Percentiles rank a stretch among this genome's conserved stretches.
Evolutionary conservation across 2,113 vertebrate species (phyloP).

Genomic region (Spermophilus dauricus): DNA sequence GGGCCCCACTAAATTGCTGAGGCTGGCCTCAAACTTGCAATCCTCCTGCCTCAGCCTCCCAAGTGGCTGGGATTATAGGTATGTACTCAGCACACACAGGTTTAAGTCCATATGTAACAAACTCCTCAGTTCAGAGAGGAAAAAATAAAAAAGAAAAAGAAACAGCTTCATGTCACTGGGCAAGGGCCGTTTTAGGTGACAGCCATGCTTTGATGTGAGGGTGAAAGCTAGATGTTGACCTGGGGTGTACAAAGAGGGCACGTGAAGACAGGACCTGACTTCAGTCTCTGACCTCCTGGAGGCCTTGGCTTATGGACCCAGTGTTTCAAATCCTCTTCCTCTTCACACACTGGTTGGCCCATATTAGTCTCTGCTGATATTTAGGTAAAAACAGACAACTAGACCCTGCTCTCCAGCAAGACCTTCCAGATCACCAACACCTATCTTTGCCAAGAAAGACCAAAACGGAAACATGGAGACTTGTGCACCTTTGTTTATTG

Average conservation of each 20-base stretch:
- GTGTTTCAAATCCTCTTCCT: background rate
- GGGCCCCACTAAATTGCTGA: too few species aligned
- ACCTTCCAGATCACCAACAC: fast-evolving
- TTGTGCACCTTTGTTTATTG: fast-evolving
- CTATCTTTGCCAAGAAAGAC: fast-evolving
- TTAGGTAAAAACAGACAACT: background rate
- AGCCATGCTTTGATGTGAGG: background rate
- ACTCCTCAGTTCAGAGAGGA: fast-evolving
- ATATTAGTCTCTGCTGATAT: fast-evolving
- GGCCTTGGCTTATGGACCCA: fast-evolving
- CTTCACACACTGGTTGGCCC: fast-evolving
- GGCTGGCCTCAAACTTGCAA: too few species aligned
- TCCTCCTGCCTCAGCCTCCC: too few species aligned
- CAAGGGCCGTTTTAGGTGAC: too few species aligned
- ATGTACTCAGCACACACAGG: fast-evolving
- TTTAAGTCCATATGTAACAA: too few species aligned
- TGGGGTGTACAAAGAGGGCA: background rate
- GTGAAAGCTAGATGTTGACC: background rate
- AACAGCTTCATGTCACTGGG: background rate
- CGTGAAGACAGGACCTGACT: fast-evolving
- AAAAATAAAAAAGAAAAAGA: background rate
- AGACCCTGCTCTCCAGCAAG: background rate
- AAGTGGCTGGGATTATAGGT: too few species aligned
- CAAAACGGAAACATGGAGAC: fast-evolving
- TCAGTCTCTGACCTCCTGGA: fast-evolving